Evolutionary conservation across 2,113 vertebrate genomes (phyloP).

Genomic region (Epinephelus fuscoguttatus): DNA sequence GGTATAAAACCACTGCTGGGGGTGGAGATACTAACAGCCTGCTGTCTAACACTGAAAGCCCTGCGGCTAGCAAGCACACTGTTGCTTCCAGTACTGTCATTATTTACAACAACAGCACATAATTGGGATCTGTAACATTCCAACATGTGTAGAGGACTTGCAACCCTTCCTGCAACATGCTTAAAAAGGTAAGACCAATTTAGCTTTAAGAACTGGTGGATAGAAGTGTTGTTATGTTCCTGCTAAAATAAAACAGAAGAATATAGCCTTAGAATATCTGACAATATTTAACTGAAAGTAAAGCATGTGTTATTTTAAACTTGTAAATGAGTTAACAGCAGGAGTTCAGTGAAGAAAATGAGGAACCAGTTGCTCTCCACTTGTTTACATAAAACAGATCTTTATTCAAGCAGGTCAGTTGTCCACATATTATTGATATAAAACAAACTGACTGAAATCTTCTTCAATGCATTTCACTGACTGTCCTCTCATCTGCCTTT

Average conservation of each 20-base stretch:
- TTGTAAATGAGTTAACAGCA: not conserved
- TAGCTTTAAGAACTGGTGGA: not conserved
- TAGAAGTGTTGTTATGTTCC: not conserved
- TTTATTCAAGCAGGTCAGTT: not conserved
- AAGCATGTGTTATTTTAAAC: not conserved
- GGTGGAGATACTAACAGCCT: slow-evolving; percentile 69
- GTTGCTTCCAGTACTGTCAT: not conserved
- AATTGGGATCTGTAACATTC: slow-evolving; percentile 43
- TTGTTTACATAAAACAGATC: slow-evolving; percentile 13
- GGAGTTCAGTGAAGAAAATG: not conserved
- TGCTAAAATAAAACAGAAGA: not conserved
- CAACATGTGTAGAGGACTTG: slow-evolving; percentile 95
- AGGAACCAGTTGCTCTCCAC: not conserved
- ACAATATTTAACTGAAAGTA: not conserved
- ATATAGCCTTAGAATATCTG: not conserved
- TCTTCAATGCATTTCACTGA: not conserved
- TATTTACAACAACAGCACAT: not conserved
- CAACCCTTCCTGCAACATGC: slow-evolving; percentile 93
- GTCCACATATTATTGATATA: not conserved
- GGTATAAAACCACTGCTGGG: slow-evolving; percentile 74
- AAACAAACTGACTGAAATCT: not conserved
- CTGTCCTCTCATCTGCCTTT: not conserved
- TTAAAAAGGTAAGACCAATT: slow-evolving; percentile 89
- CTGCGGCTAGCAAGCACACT: not conserved
- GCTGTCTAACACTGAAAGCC: slow-evolving; percentile 32